Conservation (phyloP, 2,113 vertebrate genomes). For the human (Homo sapiens) region GRCh38 chr13:69865501-69866000, state of each 20-base stretch:
- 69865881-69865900: background rate
- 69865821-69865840: background rate
- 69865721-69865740: background rate
- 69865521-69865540: background rate
- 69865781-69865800: background rate
- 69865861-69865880: background rate
- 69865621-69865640: background rate
- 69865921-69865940: background rate
- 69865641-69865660: background rate
- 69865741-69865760: background rate
- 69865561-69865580: background rate
- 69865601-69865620: background rate
- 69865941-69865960: background rate
- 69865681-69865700: background rate
- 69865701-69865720: background rate
- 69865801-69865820: background rate
- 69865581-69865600: background rate
- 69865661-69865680: background rate
- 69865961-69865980: background rate
- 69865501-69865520: background rate
- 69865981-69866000: background rate
- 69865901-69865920: background rate
- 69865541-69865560: background rate
- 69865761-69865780: background rate
- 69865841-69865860: background rate